phyloP scores from a whole-genome alignment of 2,888 invertebrate genomes.

The Onthophagus sagittarius region DNA sequence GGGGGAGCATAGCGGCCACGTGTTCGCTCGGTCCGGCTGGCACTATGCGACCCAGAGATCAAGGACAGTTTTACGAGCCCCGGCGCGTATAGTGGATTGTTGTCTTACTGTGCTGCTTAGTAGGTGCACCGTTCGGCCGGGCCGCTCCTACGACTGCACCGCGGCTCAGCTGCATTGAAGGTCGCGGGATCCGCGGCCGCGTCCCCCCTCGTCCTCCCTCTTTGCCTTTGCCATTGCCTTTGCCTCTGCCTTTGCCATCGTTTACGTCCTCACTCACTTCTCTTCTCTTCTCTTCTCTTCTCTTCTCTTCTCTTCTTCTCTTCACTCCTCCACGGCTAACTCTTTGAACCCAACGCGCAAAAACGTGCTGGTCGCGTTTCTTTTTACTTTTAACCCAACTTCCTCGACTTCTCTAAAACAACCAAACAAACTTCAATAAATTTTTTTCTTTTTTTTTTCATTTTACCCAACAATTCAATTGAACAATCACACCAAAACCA shows the following conservation, averaged over 20 bases:
- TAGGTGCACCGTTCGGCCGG: constrained; percentile 41
- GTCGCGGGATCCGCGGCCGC: constrained; percentile 33
- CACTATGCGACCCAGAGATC: constrained; percentile 52
- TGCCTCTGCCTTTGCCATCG: neutral
- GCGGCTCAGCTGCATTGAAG: constrained; percentile 41
- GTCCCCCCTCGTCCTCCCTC: neutral
- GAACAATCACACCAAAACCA: too few species aligned
- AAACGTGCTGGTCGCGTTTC: neutral
- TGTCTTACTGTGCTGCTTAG: constrained; percentile 40
- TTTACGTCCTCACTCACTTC: neutral
- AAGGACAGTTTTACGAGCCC: constrained; percentile 52
- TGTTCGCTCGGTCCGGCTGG: constrained; percentile 43
- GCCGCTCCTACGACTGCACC: constrained; percentile 36
- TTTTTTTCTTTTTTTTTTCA: neutral
- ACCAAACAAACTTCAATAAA: neutral
- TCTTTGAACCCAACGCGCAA: neutral
- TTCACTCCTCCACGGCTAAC: neutral
- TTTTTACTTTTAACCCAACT: neutral
- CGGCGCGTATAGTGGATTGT: constrained; percentile 45
- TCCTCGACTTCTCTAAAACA: neutral
- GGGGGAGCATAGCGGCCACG: constrained; percentile 40
- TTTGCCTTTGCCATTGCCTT: neutral
- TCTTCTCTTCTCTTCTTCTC: neutral
- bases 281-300: neutral
- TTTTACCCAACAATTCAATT: neutral